Base-by-base conservation (phyloP, 2,888 invertebrate species). In the Serripes groenlandicus region DNA sequence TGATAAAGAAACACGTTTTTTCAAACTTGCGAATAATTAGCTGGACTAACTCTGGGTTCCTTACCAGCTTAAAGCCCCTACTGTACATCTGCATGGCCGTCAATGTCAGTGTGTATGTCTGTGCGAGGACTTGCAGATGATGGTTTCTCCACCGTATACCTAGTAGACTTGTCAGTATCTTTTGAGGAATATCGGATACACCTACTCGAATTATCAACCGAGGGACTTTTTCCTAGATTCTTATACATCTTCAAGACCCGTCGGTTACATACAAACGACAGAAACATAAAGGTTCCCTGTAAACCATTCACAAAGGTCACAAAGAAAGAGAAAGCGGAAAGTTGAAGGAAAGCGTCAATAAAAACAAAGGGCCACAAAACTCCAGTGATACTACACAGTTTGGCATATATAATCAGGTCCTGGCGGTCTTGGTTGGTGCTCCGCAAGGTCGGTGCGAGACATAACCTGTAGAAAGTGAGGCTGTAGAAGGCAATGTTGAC, bases 381-480 rank as follows among this genome's bases (percentile, higher is more conserved):
- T 0, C 92, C 91, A 1, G 90, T 90, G n/a, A 92, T 70, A 15
- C 87, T 83, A 34, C 88, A 90, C 42, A 92, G 77, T 35, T 89
- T 89, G 7, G 88, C 60, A 69, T 90, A 92, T 11, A 90, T 76
- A 18, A 73, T 58, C 1, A 91, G 77, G 28, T 87, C 79, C 21
- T 74, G 62, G 9, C 88, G 75, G 15, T 87, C 85, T n/a, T 18
- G 21, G 18, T 52, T 56, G 23, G 64, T 73, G 69, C 84, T 70
- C 42, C 74, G 23, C 42, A 78, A 56, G 76, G 56, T 21, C 34
- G 78, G 18, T 54, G 56, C 21, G 11, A 37, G 9, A 9, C 80
- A 60, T 35, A 92, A 87, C 1, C 78, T 79, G 56, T 74, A 75
- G n/a, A 89, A 83, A 2, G 89, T 88, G 9, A 82, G 30, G 3